These are phyloP conservation scores for Siphamia tubifer DNA, from an alignment of 2,113 vertebrate species.

Conservation along the genomic window DNA sequence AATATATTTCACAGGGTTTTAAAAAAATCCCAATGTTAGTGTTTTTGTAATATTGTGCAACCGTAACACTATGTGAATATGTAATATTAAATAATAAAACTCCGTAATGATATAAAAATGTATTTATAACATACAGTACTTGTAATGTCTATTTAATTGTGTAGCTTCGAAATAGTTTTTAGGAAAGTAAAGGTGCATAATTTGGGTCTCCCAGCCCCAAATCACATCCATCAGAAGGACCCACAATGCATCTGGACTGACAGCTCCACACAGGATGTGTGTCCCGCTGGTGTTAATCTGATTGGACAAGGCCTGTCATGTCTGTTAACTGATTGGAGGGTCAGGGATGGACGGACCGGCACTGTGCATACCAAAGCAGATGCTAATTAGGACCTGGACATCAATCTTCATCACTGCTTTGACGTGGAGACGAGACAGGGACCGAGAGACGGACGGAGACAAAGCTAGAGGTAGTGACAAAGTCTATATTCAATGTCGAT, in stretches of 20 bases:
- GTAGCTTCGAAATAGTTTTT: not conserved
- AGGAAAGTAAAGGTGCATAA: not conserved
- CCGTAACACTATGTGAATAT: too few relatives aligned
- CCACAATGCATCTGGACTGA: constrained; percentile 50
- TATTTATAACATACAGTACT: not conserved
- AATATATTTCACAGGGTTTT: too few relatives aligned
- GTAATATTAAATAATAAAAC: too few relatives aligned
- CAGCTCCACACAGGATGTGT: constrained; percentile 64
- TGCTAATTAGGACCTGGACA: constrained; percentile 66
- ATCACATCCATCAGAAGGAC: constrained; percentile 39
- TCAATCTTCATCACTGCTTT: constrained; percentile 67
- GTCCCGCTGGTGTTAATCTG: constrained; percentile 66
- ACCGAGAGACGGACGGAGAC: not conserved
- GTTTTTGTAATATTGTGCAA: too few relatives aligned
- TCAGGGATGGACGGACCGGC: constrained; percentile 45
- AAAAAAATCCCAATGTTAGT: too few relatives aligned
- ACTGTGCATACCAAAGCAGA: constrained; percentile 70
- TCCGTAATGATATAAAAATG: too few relatives aligned
- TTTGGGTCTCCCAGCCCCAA: not conserved
- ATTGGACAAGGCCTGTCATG: constrained; percentile 76
- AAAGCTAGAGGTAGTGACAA: not conserved
- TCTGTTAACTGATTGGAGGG: constrained; percentile 68
- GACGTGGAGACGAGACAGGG: not conserved
- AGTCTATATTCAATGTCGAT: too few relatives aligned
- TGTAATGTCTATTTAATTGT: not conserved